phyloP scores from a whole-genome alignment of 2,888 invertebrate genomes.

The Matsumyia berberina region DNA sequence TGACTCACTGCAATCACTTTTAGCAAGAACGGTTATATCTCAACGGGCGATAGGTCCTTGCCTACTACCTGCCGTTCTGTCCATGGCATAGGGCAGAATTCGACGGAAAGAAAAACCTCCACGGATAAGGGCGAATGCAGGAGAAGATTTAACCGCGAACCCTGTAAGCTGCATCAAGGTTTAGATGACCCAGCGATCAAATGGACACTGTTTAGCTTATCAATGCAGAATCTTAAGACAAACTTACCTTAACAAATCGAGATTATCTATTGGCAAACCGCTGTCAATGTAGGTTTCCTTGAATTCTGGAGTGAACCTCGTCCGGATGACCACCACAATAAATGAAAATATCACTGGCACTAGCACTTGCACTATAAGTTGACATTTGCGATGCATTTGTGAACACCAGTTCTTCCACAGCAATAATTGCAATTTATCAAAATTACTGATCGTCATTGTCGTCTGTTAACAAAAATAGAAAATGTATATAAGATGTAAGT shows the following conservation, averaged over 20 bases:
- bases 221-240: not conserved
- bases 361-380: slow-evolving; percentile 88
- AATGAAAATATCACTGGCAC: slow-evolving; percentile 88
- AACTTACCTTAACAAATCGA: slow-evolving; percentile 80
- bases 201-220: too few species aligned
- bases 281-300: slow-evolving; percentile 78
- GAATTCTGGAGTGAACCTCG: slow-evolving; percentile 87
- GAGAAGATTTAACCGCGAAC: too few species aligned
- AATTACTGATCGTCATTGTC: slow-evolving; percentile 78
- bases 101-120: too few species aligned
- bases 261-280: slow-evolving; percentile 82
- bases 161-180: too few species aligned
- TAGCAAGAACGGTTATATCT: too few species aligned
- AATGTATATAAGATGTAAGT: too few species aligned
- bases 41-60: too few species aligned
- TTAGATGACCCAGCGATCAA: too few species aligned
- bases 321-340: slow-evolving; percentile 89
- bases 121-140: too few species aligned
- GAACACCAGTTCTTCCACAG: slow-evolving; percentile 94
- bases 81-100: too few species aligned
- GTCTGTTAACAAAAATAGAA: slow-evolving; percentile 3
- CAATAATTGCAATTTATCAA: slow-evolving; percentile 88
- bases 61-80: too few species aligned
- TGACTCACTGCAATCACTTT: too few species aligned
- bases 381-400: slow-evolving; percentile 89